Evolutionary conservation across 2,888 invertebrate genomes (phyloP), one percentile per base, ranked within the genome.

Genomic region (Ypsolopha sequella): DNA sequence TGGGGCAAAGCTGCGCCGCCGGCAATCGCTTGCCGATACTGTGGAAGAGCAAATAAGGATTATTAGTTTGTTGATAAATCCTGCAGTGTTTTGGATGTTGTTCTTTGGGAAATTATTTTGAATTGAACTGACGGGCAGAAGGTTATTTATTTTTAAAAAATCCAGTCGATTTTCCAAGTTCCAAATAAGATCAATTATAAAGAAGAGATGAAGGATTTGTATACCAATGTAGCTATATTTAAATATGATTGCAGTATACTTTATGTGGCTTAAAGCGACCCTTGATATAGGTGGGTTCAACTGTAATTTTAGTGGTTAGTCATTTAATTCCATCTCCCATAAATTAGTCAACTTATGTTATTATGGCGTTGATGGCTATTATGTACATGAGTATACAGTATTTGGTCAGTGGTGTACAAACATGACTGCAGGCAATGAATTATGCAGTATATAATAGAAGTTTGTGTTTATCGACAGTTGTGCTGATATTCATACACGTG

Each of bases 11-110:
- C 76, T 72, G 88, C 75, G 84, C 88, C 87, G 80, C 78, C 79
- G 55, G 87, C 91, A 75, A 95, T 92, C 67, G 95, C 95, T 89
- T 95, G 94, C 73, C 95, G 94, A 88, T 95, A 95, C 95, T 96
- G 92, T 56, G 80, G 80, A 54, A 43, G 36, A 49, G 9, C 10
- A 9, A 10, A 49, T 33, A 3, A 39, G 9, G 9, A 34, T 47
- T 34, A 44, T 14, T 13, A 44, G 39, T 39, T 39, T n/a, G n/a
- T 39, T 39, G n/a, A 39, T 9, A 45, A 43, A 3, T 7, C 7
- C 11, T 43, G 38, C n/a, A n/a, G 38, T 38, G 24, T 24, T 4
- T 24, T 24, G 24, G 2, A 4, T 24, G 4, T 4, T 2, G 24
- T 39, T 39, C 6, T 2, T 39, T 39, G n/a, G n/a, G 9, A n/a